Evolutionary conservation across 2,797 vertebrate genomes (phyloP).

Genomic region (Neosilurus hyrtlii): DNA sequence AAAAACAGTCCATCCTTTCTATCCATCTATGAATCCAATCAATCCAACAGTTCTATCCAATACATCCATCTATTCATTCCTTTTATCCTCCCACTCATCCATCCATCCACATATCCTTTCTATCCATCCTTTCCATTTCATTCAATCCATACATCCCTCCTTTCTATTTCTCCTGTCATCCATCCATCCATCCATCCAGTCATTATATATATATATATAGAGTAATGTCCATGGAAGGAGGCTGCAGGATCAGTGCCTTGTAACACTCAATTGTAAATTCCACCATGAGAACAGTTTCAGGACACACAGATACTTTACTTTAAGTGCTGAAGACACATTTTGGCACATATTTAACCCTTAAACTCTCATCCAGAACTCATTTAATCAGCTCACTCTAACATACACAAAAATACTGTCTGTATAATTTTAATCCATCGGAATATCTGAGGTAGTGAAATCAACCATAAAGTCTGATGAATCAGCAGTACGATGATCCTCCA

Average conservation of each 20-base stretch:
- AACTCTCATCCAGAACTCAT: not conserved
- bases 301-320: not conserved
- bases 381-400: not conserved
- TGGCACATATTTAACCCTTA: not conserved
- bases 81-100: not conserved
- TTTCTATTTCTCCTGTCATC: not conserved
- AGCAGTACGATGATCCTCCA: not conserved
- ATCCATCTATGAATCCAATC: too few species aligned
- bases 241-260: not conserved
- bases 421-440: not conserved
- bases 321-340: not conserved
- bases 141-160: not conserved
- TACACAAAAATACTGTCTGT: slow-evolving; percentile 19
- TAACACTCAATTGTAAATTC: not conserved
- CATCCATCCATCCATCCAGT: not conserved
- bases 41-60: too few species aligned
- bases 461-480: too few species aligned
- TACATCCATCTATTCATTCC: too few species aligned
- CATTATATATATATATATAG: too few species aligned
- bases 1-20: not conserved
- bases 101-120: not conserved
- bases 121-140: not conserved
- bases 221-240: not conserved
- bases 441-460: slow-evolving; percentile 45
- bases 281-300: not conserved